Evolutionary conservation across 2,113 vertebrate species (phyloP).

Genomic region (Halichoerus grypus): DNA sequence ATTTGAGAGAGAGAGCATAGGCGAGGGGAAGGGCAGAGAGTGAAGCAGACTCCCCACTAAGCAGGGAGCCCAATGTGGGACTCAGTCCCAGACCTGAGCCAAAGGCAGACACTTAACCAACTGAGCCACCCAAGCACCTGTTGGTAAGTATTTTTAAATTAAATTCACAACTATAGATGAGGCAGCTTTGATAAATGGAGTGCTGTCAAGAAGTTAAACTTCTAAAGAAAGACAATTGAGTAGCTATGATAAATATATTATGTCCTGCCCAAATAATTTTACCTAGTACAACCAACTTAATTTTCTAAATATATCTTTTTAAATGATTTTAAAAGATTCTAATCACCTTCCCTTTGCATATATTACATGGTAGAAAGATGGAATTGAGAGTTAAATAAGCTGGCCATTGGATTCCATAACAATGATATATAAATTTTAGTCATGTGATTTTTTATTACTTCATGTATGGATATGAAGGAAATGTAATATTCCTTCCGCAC

Average conservation of each 20-base stretch:
- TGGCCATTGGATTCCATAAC: neutral
- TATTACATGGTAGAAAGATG: neutral
- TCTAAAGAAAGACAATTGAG: neutral
- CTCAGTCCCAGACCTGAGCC: neutral
- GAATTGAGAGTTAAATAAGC: neutral
- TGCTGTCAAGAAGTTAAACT: neutral
- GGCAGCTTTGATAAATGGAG: neutral
- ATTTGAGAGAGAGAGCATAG: neutral
- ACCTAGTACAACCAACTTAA: neutral
- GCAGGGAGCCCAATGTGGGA: neutral
- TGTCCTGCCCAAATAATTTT: neutral
- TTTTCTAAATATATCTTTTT: neutral
- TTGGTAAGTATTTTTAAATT: neutral
- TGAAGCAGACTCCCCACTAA: neutral
- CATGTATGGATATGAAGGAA: neutral
- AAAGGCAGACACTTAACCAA: neutral
- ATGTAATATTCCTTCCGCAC: neutral
- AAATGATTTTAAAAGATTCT: neutral
- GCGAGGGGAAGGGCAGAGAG: neutral
- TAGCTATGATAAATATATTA: neutral
- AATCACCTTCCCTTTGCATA: neutral
- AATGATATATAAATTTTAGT: neutral
- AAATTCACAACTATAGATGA: neutral
- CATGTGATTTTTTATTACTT: neutral
- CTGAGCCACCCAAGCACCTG: neutral